phyloP scores from a whole-genome alignment of 2,888 invertebrate species.

The Dolichomitus sp. region DNA sequence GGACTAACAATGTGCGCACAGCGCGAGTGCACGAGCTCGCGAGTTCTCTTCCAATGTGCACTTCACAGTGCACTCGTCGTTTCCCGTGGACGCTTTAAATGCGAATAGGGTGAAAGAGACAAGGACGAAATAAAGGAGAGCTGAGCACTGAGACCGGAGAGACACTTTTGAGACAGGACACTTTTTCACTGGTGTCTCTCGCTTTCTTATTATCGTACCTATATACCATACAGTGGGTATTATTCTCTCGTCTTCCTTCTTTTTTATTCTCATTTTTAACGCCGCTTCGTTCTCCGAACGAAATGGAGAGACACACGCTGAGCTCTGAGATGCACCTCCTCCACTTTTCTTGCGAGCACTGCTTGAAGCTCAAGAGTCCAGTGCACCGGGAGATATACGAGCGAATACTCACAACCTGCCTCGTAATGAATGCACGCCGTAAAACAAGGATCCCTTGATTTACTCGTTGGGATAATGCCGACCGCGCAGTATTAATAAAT shows the following conservation, averaged over 20 bases:
- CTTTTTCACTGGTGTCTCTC: constrained; percentile 39
- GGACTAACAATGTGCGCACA: constrained; percentile 75
- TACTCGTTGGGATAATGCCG: constrained; percentile 82
- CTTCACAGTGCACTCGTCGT: constrained; percentile 23
- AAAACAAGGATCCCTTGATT: constrained; percentile 85
- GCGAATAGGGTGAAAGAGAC: constrained; percentile 37
- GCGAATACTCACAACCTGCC: constrained; percentile 81
- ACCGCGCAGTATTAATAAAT: constrained; percentile 83
- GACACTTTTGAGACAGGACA: constrained; percentile 48
- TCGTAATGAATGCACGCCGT: constrained; percentile 85
- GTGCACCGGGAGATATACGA: constrained; percentile 82
- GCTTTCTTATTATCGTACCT: constrained; percentile 46
- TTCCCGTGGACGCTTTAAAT: constrained; percentile 35
- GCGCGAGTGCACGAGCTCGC: constrained; percentile 63
- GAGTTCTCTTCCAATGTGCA: constrained; percentile 56
- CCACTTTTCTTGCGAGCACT: constrained; percentile 31
- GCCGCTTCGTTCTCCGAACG: constrained; percentile 27
- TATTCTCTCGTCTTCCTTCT: constrained; percentile 33
- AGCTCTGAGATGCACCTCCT: constrained; percentile 28
- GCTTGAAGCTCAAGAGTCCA: constrained; percentile 46
- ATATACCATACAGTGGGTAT: constrained; percentile 20
- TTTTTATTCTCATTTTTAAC: constrained; percentile 23
- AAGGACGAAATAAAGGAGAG: constrained; percentile 40
- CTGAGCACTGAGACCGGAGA: constrained; percentile 7
- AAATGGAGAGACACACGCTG: constrained; percentile 32